Evolutionary conservation across 2,113 vertebrate species (phyloP).

Genomic region (Coptodon bakossiorum): DNA sequence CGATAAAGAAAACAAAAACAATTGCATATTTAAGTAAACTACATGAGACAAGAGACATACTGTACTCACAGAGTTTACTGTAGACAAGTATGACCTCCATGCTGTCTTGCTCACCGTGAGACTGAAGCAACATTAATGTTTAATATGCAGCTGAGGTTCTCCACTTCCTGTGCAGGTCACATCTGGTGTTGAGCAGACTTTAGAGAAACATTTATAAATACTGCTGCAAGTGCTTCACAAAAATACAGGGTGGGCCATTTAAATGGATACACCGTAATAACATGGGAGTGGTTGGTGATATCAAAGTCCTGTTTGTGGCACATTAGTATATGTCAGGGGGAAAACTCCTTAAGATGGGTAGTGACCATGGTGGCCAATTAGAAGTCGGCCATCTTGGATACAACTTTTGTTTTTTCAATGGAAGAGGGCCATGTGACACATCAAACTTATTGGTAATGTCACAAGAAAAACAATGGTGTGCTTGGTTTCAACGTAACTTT

Average conservation of each 20-base stretch:
- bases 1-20: not conserved
- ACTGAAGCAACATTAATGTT: not conserved
- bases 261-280: no score
- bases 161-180: not conserved
- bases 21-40: not conserved
- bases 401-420: no score
- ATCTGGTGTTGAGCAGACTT: not conserved
- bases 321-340: no score
- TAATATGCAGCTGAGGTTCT: not conserved
- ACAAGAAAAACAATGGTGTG: no score
- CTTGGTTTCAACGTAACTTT: no score
- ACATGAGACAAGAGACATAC: not conserved
- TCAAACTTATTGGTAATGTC: no score
- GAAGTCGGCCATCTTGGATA: no score
- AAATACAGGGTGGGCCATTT: not conserved
- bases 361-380: no score
- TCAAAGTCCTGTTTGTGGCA: no score
- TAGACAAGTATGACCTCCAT: not conserved
- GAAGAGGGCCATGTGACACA: no score
- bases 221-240: not conserved
- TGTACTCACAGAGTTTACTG: not conserved
- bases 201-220: accelerated
- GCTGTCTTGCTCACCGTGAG: not conserved
- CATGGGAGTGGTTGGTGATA: no score
- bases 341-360: no score